phyloP scores from a whole-genome alignment of 1,140 invertebrate species.

The Apis laboriosa region DNA sequence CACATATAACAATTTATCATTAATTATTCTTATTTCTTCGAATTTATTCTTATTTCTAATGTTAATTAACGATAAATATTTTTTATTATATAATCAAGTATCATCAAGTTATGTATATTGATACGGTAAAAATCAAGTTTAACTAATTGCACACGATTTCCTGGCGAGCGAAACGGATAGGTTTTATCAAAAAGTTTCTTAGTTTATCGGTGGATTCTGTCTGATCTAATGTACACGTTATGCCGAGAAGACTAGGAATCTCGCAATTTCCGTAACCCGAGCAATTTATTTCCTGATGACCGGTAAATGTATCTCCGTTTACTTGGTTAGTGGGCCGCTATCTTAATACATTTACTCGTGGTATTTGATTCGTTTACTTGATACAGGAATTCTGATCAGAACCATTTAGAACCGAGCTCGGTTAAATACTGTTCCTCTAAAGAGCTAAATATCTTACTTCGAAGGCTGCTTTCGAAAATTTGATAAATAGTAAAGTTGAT shows the following conservation, averaged over 20 bases:
- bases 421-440: background rate
- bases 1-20: no score
- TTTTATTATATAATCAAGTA: no score
- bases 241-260: slow-evolving; percentile 3
- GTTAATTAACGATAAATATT: background rate
- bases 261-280: slow-evolving; percentile 23
- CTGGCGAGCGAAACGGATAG: background rate
- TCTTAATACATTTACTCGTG: background rate
- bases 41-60: background rate
- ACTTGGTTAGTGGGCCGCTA: background rate
- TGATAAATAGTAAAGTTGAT: no score
- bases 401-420: background rate
- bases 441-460: background rate
- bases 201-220: background rate
- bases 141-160: background rate
- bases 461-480: background rate
- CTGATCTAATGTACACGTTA: slow-evolving; percentile 9
- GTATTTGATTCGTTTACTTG: slow-evolving; percentile 1
- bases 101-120: no score
- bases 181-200: slow-evolving; percentile 9
- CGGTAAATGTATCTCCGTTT: slow-evolving; percentile 9
- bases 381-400: background rate
- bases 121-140: background rate
- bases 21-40: background rate
- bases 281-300: slow-evolving; percentile 12